These are phyloP conservation scores for Sminthurinus aureus DNA, from an alignment of 2,888 invertebrate species.

Conservation along the genomic window DNA sequence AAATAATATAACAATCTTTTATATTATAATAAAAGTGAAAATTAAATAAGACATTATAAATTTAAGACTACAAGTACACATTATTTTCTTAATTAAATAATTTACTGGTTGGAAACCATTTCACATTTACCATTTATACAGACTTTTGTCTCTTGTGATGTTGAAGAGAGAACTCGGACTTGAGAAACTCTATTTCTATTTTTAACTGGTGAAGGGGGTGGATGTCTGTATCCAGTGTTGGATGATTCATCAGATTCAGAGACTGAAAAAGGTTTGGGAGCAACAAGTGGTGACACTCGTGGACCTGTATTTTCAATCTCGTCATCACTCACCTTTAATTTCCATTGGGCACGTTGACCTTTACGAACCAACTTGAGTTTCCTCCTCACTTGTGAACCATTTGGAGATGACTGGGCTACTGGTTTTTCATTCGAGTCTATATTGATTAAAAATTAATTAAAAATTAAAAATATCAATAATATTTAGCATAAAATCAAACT, in stretches of 20 bases:
- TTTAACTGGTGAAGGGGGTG: not conserved
- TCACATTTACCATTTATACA: slow-evolving; percentile 57
- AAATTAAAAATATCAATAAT: too few relatives aligned
- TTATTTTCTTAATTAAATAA: too few relatives aligned
- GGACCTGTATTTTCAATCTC: slow-evolving; percentile 12
- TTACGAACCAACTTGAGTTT: slow-evolving; percentile 58
- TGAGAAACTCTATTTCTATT: not conserved
- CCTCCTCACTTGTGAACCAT: slow-evolving; percentile 14
- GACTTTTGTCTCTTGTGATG: slow-evolving; percentile 55
- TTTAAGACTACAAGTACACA: too few relatives aligned
- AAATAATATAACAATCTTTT: too few relatives aligned
- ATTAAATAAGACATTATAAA: too few relatives aligned
- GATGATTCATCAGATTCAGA: slow-evolving; percentile 17
- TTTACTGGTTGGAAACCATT: slow-evolving; percentile 48
- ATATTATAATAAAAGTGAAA: too few relatives aligned
- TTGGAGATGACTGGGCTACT: not conserved
- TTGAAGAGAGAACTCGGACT: slow-evolving; percentile 31
- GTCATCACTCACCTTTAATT: slow-evolving; percentile 45
- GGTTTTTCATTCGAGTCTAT: slow-evolving; percentile 46
- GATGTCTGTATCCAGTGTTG: not conserved
- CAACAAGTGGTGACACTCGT: slow-evolving; percentile 22
- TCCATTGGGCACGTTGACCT: slow-evolving; percentile 58
- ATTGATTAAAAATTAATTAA: slow-evolving; percentile 20
- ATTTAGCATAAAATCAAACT: too few relatives aligned
- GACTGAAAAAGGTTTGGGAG: slow-evolving; percentile 12